Conservation (phyloP, 2,888 invertebrate genomes). For the Philaethria dido region DNA sequence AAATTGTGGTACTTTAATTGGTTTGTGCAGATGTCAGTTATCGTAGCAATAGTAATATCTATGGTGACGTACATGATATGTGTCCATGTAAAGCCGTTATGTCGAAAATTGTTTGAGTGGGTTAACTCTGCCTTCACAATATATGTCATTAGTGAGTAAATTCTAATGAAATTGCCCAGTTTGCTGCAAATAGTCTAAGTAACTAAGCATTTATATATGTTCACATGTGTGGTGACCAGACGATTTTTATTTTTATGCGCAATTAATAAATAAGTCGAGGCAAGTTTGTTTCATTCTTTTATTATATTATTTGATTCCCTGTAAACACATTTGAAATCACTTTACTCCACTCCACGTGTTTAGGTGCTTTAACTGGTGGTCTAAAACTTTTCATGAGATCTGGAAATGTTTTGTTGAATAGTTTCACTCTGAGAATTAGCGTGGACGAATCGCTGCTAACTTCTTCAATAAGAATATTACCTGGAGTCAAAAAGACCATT, state of each 20-base stretch:
- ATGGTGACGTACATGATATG: slow-evolving; percentile 42
- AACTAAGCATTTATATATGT: slow-evolving; percentile 72
- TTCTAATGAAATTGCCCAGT: slow-evolving; percentile 50
- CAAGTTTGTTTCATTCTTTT: slow-evolving; percentile 43
- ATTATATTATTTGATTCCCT: slow-evolving; percentile 71
- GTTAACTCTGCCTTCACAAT: slow-evolving; percentile 37
- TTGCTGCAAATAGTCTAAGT: slow-evolving; percentile 60
- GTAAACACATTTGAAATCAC: slow-evolving; percentile 70
- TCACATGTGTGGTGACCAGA: slow-evolving; percentile 74
- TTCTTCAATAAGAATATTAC: slow-evolving; percentile 68
- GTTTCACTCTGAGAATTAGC: slow-evolving; percentile 63
- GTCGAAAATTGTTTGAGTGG: slow-evolving; percentile 51
- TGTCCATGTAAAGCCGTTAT: slow-evolving; percentile 44
- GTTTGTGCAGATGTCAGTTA: slow-evolving; percentile 23
- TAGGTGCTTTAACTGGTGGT: slow-evolving; percentile 67
- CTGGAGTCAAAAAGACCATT: slow-evolving; percentile 53
- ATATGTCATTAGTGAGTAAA: slow-evolving; percentile 32
- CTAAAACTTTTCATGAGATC: slow-evolving; percentile 65
- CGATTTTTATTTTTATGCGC: slow-evolving; percentile 70
- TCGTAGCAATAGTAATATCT: slow-evolving; percentile 28
- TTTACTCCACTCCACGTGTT: slow-evolving; percentile 69
- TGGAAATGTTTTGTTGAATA: slow-evolving; percentile 65
- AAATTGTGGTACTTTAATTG: background rate
- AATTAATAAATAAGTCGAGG: slow-evolving; percentile 72
- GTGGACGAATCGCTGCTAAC: slow-evolving; percentile 52